Evolutionary conservation across 2,797 vertebrate genomes (phyloP).

Genomic region (Anisognathus igniventris): DNA sequence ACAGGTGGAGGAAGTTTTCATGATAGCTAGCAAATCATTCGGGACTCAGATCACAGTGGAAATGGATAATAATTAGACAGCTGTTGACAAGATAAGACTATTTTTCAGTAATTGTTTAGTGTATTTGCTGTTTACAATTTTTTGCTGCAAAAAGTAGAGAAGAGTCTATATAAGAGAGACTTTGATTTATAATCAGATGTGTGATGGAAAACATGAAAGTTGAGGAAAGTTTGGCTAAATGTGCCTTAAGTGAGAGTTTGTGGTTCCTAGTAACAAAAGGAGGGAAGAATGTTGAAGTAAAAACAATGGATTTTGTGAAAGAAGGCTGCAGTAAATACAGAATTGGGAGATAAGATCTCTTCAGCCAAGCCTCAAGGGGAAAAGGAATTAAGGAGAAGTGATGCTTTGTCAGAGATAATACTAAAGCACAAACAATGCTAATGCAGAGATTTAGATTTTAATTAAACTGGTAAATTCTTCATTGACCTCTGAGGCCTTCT

Average conservation of each 20-base stretch:
- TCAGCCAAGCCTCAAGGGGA: slow-evolving; percentile 20
- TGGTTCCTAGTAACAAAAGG: background rate
- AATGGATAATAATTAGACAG: background rate
- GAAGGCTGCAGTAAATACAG: slow-evolving; percentile 4
- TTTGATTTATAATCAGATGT: background rate
- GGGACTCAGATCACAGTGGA: background rate
- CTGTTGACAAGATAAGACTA: background rate
- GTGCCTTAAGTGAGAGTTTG: slow-evolving; percentile 7
- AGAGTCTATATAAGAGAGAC: background rate
- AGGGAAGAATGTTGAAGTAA: background rate
- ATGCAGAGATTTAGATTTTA: slow-evolving; percentile 36
- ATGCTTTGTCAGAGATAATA: slow-evolving; percentile 51
- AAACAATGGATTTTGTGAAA: slow-evolving; percentile 29
- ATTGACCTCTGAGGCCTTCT: slow-evolving; percentile 6
- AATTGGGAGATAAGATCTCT: slow-evolving; percentile 48
- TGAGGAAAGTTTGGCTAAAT: background rate
- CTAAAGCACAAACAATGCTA: slow-evolving; percentile 28
- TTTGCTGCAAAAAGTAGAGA: background rate
- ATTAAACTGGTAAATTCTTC: slow-evolving; percentile 47
- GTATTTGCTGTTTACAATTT: background rate
- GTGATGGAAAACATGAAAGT: background rate
- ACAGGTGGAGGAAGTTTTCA: background rate
- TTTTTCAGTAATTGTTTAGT: background rate
- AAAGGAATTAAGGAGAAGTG: slow-evolving; percentile 31
- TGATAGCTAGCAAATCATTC: background rate